Evolutionary conservation across 2,797 vertebrate genomes (phyloP), one percentile per base, ranked within the genome.

Genomic region (Cuculus canorus): DNA sequence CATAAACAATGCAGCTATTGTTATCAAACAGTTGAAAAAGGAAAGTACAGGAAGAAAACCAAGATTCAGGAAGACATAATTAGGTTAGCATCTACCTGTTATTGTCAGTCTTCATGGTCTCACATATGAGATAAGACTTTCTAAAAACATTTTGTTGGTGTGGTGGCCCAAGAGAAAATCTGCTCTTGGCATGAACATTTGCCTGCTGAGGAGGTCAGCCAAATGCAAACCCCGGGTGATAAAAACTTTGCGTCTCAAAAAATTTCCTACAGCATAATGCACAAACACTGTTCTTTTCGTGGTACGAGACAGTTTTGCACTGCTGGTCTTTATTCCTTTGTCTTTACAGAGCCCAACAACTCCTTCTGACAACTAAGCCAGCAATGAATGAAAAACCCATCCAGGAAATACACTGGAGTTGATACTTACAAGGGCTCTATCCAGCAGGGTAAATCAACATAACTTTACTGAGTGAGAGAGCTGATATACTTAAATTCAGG

Each of bases 31-130:
- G 39, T 0, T 82, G 50, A 72, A 84, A 95, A 92, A 86, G 39
- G 37, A 82, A 96, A 88, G 43, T 54, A 7, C 11, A 5, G 52
- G 2, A 88, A 92, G 33, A 76, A 86, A 94, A 78, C 9, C 27
- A 82, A 68, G 68, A 82, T 25, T 82, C 71, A 87, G 88, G 92
- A 94, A 95, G 56, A 65, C 41, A 57, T 71, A 71, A 92, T 82
- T 87, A 78, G 71, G 28, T 82, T 39, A 93, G 19, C 77, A 71
- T 32, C 59, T 56, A 85, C 61, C 33, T 35, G 11, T 54, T 86
- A 83, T 69, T 91, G 84, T 93, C 56, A 87, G 73, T 60, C 48
- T 89, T 80, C 41, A 76, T 47, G 69, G 63, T 52, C 57, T 65
- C 41, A 57, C 17, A 43, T 22, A 45, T 0, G 28, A 95, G 87